Percentiles rank a stretch among this genome's conserved stretches.
These are phyloP conservation scores for Otus sunia DNA, from an alignment of 2,113 vertebrate species.

Conservation along the genomic window DNA sequence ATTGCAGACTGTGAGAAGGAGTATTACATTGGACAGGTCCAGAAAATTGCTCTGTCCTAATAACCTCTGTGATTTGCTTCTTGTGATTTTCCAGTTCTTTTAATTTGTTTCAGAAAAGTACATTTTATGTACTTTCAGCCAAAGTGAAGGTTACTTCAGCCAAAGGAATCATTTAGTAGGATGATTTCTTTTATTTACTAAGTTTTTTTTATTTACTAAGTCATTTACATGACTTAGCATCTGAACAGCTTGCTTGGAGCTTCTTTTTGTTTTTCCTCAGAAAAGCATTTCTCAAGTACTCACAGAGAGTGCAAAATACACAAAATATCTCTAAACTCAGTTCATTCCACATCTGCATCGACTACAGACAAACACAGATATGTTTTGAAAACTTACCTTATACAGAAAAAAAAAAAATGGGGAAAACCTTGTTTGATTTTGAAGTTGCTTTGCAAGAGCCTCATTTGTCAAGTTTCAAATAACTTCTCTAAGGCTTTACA, in stretches of 20 bases:
- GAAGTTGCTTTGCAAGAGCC: neutral
- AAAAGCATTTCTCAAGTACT: neutral
- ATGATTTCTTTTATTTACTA: neutral
- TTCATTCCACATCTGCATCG: neutral
- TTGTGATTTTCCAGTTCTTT: neutral
- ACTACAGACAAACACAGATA: neutral
- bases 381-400: neutral
- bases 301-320: neutral
- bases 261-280: neutral
- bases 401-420: neutral
- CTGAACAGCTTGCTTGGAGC: neutral
- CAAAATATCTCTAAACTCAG: neutral
- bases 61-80: neutral
- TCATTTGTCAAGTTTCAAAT: neutral
- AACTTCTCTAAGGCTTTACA: neutral
- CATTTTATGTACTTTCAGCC: neutral
- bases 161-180: neutral
- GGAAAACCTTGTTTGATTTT: neutral
- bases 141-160: neutral
- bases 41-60: neutral
- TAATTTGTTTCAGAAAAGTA: neutral
- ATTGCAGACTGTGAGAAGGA: neutral
- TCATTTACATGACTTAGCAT: neutral
- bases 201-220: neutral
- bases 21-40: neutral